A percentile compares a stretch with the other conserved stretches of the same genome.
phyloP scores from a whole-genome alignment of 2,888 invertebrate species.

The Steinernema scapterisci region DNA sequence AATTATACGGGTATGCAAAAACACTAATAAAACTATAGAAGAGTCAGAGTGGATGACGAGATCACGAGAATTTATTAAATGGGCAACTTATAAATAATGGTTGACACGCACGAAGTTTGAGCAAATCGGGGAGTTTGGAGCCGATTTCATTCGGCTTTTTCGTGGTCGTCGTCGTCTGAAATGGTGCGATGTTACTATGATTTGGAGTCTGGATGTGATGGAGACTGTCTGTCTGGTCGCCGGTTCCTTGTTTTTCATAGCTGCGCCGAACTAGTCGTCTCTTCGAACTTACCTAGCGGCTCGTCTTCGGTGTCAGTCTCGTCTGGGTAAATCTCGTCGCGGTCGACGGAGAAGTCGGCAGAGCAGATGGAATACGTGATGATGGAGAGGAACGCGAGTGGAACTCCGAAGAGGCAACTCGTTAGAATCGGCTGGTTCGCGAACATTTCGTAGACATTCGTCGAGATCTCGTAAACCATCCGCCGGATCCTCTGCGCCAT shows the following conservation, averaged over 20 bases:
- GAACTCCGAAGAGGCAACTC: constrained; percentile 88
- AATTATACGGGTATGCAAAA: constrained; percentile 18
- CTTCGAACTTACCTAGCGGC: neutral
- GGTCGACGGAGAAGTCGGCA: constrained; percentile 77
- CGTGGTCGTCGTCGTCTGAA: constrained; percentile 41
- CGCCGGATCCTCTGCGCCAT: constrained; percentile 45
- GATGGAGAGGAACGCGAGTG: constrained; percentile 86
- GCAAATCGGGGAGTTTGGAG: neutral
- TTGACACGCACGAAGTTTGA: constrained; percentile 18
- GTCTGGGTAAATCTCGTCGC: constrained; percentile 65
- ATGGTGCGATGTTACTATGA: too few relatives aligned
- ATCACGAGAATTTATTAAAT: neutral
- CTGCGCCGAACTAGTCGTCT: neutral
- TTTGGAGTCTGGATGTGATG: too few relatives aligned
- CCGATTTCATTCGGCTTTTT: constrained; percentile 42
- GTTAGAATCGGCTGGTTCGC: constrained; percentile 79
- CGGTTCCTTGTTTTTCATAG: constrained; percentile 21
- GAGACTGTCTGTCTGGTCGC: too few relatives aligned
- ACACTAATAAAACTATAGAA: neutral
- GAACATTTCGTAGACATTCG: constrained; percentile 62
- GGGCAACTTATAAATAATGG: neutral
- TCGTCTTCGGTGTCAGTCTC: constrained; percentile 57
- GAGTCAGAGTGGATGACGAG: neutral
- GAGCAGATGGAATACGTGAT: constrained; percentile 95
- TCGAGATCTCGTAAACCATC: constrained; percentile 77